These are phyloP conservation scores for Enteromius unitaeniatus DNA, from an alignment of 2,797 vertebrate species.

Conservation along the genomic window DNA sequence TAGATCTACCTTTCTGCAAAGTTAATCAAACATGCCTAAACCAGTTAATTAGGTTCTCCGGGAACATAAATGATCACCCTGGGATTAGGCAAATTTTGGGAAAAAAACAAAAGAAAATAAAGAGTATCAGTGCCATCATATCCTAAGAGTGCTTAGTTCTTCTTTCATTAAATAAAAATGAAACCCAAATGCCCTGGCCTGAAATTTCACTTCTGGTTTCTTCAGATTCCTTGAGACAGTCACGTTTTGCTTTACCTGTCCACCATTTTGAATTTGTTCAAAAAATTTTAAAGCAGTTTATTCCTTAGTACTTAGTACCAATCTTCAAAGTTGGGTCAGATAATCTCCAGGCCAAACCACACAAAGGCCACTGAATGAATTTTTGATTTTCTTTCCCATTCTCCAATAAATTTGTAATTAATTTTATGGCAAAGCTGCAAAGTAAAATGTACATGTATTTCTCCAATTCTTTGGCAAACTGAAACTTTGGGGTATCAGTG, in stretches of 20 bases:
- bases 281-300: not conserved
- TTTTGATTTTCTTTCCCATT: not conserved
- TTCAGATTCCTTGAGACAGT: not conserved
- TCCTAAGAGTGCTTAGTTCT: not conserved
- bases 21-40: not conserved
- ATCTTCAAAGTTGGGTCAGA: not conserved
- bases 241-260: not conserved
- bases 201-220: not conserved
- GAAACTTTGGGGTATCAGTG: not conserved
- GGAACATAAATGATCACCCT: not conserved
- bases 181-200: not conserved
- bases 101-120: too few species aligned
- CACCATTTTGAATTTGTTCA: not conserved
- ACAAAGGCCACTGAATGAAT: not conserved
- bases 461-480: not conserved
- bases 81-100: not conserved
- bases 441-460: not conserved
- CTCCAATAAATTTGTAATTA: not conserved
- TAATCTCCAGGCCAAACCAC: not conserved
- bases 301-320: not conserved
- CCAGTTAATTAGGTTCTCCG: not conserved
- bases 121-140: not conserved
- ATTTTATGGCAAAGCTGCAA: not conserved
- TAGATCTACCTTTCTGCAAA: not conserved
- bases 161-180: not conserved